Percentiles rank a stretch among this genome's conserved stretches.
These are phyloP conservation scores for Rhynchophorus ferrugineus DNA, from an alignment of 1,140 invertebrate genomes.

Conservation along the genomic window DNA sequence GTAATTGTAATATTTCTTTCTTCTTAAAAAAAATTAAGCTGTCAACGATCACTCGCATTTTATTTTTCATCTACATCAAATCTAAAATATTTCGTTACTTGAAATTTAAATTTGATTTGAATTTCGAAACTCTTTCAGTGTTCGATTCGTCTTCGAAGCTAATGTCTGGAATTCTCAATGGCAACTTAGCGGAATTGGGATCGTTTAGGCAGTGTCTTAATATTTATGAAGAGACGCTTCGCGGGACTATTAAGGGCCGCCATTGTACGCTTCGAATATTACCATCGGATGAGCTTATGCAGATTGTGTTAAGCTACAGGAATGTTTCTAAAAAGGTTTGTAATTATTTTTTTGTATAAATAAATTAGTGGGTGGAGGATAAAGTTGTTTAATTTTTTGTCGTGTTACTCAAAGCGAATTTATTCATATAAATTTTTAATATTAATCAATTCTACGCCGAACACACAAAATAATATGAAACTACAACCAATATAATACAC, in stretches of 20 bases:
- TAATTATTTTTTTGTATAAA: not conserved
- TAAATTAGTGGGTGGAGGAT: too few species aligned
- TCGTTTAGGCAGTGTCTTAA: conserved; percentile 28
- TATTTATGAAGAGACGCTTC: conserved; percentile 20
- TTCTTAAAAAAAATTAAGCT: too few species aligned
- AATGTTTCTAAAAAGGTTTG: conserved; percentile 6
- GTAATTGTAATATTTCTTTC: too few species aligned
- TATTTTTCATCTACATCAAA: too few species aligned
- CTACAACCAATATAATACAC: too few species aligned
- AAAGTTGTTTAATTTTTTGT: too few species aligned
- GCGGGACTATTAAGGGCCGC: conserved; percentile 26
- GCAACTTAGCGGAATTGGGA: conserved; percentile 27
- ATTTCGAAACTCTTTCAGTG: conserved; percentile 26
- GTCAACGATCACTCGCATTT: too few species aligned
- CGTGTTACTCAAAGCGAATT: too few species aligned
- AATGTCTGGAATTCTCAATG: conserved; percentile 24
- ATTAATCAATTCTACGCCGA: too few species aligned
- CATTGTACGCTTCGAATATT: conserved; percentile 25
- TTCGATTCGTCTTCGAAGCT: conserved; percentile 31
- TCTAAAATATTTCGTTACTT: too few species aligned
- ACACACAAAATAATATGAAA: too few species aligned
- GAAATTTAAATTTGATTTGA: not conserved
- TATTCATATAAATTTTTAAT: too few species aligned
- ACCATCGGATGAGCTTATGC: conserved; percentile 21
- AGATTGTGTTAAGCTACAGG: conserved; percentile 22